Base-by-base conservation (phyloP, 2,888 invertebrate species). In the Galeopsomyia nigrocyanea region DNA sequence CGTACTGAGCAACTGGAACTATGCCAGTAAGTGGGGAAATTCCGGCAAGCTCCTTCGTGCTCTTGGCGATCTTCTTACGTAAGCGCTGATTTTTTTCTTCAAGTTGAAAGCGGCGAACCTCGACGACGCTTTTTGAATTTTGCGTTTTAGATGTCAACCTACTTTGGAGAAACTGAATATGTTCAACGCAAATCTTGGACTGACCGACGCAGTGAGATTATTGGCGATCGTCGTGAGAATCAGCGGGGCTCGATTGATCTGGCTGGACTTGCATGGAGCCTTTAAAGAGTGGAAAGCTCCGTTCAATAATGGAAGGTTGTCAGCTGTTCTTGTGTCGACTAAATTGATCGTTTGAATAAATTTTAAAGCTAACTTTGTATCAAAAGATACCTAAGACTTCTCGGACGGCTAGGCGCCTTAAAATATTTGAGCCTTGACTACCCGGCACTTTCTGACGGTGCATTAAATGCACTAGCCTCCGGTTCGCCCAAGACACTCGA, bases 1-100 rank as follows among this genome's bases (percentile, higher is more conserved):
- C 53, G 82, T 86, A 75, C 83, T 89, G 65, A 87, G 87, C 31
- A 86, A 88, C 73, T 89, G 89, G 89, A 84, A 86, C 62, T 87
- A 87, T 72, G 84, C 87, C 69, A 86, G 86, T 73, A 87, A 86
- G 69, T 87, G 84, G 85, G 82, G 82, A 46, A 83, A 82, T 75
- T 82, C 84, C 9, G 81, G 80, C 60, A 83, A 83, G 72, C 78
- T 87, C 7, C 77, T 87, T 19, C 79, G 79, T 47, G 81, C 83
- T n/a, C 79, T 87, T 16, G 83, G 82, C 39, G 82, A 82, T 72
- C 82, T 86, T 60, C 73, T 86, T 16, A 82, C 84, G 85, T 85
- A 74, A 78, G 72, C 5, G 39, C 73, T 57, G 14, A 10, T 13
- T 14, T 47, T 7, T 31, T 7, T 5, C 17, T 16, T 6, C 1